Percentiles rank a stretch among this genome's conserved stretches.
Conservation (phyloP, 2,113 vertebrate genomes). For the Varanus salvator region DNA sequence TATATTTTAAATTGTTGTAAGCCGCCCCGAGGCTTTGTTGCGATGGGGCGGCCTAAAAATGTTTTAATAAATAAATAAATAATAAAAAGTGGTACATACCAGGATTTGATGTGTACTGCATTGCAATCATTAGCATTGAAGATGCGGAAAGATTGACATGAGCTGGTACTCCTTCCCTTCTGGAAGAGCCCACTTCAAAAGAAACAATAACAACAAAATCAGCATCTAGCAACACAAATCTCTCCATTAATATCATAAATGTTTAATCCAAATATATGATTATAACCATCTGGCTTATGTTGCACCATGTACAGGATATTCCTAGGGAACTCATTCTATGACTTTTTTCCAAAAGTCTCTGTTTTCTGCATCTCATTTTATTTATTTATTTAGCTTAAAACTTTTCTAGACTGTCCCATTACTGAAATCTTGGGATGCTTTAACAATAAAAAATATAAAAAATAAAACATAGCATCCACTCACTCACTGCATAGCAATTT, state of each 20-base stretch:
- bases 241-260: background rate
- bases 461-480: no score
- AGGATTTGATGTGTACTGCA: conserved; percentile 98
- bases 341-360: no score
- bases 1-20: no score
- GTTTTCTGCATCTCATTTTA: background rate
- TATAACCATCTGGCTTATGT: background rate
- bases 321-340: background rate
- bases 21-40: no score
- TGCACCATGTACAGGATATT: no score
- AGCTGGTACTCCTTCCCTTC: conserved; percentile 93
- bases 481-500: background rate
- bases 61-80: no score
- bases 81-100: conserved; percentile 76
- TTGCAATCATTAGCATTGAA: conserved; percentile 99
- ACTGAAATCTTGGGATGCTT: no score
- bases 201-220: conserved; percentile 51
- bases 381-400: background rate
- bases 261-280: conserved; percentile 24
- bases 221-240: background rate
- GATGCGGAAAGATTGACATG: conserved; percentile 97
- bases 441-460: no score
- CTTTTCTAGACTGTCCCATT: no score
- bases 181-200: conserved; percentile 92
- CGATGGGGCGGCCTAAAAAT: no score